phyloP scores from a whole-genome alignment of 2,797 vertebrate genomes.

The Carcharodon carcharias region DNA sequence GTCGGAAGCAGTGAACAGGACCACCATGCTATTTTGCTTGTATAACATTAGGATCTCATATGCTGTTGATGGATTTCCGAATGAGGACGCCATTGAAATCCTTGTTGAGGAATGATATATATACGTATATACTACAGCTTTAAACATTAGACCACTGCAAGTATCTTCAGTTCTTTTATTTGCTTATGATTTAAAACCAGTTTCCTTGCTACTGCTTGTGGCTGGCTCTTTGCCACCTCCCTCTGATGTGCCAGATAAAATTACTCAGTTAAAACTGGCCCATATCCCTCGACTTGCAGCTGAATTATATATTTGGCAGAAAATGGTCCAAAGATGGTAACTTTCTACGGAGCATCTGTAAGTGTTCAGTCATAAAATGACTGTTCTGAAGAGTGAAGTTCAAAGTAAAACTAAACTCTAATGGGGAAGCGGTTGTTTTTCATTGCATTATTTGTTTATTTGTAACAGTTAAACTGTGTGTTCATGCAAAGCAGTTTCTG shows the following conservation, averaged over 20 bases:
- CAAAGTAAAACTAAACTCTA: neutral
- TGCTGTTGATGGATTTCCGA: conserved; percentile 1
- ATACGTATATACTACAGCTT: conserved; percentile 24
- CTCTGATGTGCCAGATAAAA: conserved; percentile 7
- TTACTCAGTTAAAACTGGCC: conserved; percentile 24
- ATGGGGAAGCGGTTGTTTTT: neutral
- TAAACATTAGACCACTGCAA: conserved; percentile 24
- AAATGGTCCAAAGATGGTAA: conserved; percentile 24
- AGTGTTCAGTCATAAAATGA: conserved; percentile 23
- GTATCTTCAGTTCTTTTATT: conserved; percentile 22
- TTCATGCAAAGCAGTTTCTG: neutral
- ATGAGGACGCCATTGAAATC: neutral
- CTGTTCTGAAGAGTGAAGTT: neutral
- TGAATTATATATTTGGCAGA: neutral
- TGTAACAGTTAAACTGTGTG: neutral
- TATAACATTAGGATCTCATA: neutral
- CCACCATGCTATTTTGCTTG: neutral
- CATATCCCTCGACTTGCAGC: neutral
- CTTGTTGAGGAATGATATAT: neutral
- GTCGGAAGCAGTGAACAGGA: neutral
- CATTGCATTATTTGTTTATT: neutral
- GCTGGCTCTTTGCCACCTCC: conserved; percentile 5
- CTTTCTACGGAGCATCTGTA: neutral
- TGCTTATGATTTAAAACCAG: conserved; percentile 32
- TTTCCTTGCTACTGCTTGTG: conserved; percentile 1